Base-by-base conservation (phyloP, 2,113 vertebrate species). In the Aptenodytes patagonicus region DNA sequence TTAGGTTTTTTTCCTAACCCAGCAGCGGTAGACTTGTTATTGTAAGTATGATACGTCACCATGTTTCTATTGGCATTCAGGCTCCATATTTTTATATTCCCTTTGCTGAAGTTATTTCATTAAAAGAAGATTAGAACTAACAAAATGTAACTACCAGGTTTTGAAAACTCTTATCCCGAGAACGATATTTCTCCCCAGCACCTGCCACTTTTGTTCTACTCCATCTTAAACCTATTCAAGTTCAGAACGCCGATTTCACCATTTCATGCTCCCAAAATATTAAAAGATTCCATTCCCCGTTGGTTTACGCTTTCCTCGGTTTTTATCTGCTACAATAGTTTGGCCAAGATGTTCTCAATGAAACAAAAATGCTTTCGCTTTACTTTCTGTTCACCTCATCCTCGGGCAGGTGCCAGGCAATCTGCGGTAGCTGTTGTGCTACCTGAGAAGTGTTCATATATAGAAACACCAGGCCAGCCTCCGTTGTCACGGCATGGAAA, bases 331-430 rank as follows among this genome's bases (percentile, higher is more conserved):
- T 69, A 42, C 80, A 82, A 82, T 17, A 80, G 11, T 24, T 95
- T 84, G 77, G 86, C 86, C 72, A 84, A 52, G 88, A 71, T 70
- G 80, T 92, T 94, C 86, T 82, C 7, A 38, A 87, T 76, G 72
- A 81, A 95, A 93, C 72, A 91, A 93, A 97, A 97, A 93, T 92
- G 95, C 90, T 91, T 92, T 77, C 3, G 9, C 75, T 89, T 83
- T 89, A 36, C 72, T 94, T 94, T 94, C 78, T 55, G 61, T 82
- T 97, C 89, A 93, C 89, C 92, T 93, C 77, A 66, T 92, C 72
- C 72, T 87, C 6, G 0, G 95, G 86, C 90, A 96, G 83, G 92
- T 95, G 94, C 92, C 89, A 93, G 65, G 84, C 96, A 96, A 95
- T 95, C 96, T 92, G 91, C 5, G 3, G 69, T 87, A 90, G 88